Evolutionary conservation across 2,797 vertebrate species (phyloP).

Genomic region (Staurois parvus): DNA sequence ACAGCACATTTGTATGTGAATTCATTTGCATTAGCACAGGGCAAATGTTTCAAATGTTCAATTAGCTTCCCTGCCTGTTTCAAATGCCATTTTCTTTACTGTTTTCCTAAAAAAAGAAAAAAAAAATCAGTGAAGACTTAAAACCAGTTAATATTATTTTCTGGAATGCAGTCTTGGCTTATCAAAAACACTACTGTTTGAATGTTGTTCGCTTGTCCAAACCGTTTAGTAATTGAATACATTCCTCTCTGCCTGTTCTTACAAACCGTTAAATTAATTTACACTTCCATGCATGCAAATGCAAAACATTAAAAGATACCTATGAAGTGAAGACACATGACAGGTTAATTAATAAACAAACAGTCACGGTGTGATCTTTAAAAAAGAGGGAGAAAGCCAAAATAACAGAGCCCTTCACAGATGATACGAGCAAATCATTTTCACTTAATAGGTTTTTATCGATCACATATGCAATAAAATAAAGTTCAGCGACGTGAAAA

Average conservation of each 20-base stretch:
- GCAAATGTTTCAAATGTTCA: constrained; percentile 21
- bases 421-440: constrained; percentile 61
- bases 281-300: neutral
- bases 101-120: neutral
- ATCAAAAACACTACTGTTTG: constrained; percentile 26
- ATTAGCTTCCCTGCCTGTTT: neutral
- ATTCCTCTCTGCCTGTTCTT: constrained; percentile 35
- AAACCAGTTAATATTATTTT: constrained; percentile 25
- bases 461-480: constrained; percentile 62
- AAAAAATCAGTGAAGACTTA: neutral
- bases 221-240: constrained; percentile 59
- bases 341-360: constrained; percentile 50
- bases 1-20: neutral
- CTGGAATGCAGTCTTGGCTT: constrained; percentile 7
- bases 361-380: constrained; percentile 56
- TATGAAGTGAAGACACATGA: constrained; percentile 50
- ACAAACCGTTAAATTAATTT: constrained; percentile 64
- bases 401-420: constrained; percentile 63
- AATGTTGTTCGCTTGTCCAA: constrained; percentile 27
- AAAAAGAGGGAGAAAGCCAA: constrained; percentile 52
- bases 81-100: neutral
- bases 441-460: constrained; percentile 57
- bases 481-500: constrained; percentile 42
- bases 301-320: constrained; percentile 33
- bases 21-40: constrained; percentile 3